Evolutionary conservation across 2,888 invertebrate genomes (phyloP), one percentile per base, ranked within the genome.

Genomic region (Lymantria monacha): DNA sequence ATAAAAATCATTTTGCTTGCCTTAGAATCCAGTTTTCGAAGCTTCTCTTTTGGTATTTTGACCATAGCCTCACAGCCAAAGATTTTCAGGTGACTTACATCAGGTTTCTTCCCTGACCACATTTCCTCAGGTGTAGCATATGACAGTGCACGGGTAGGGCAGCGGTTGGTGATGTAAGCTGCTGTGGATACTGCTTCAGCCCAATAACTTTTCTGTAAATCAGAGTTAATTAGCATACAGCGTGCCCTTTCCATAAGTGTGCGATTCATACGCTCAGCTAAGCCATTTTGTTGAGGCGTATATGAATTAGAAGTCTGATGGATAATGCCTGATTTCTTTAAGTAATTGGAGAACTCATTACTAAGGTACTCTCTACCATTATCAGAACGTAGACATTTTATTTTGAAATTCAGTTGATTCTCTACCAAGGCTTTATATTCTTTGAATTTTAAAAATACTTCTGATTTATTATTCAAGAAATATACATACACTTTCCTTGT

Each of bases 381-480:
- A 43, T 43, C 30, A 43, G 43, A 30, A 43, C 43, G 43, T 43
- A 43, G 30, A 43, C 43, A 43, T 43, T 43, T 43, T 43, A 46
- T 40, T 30, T 38, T 10, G 10, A 30, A 31, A 12, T 43, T 31
- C 7, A 43, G 30, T 31, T 43, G 30, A 30, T 31, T 43, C 13
- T 31, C 33, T 44, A 44, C 44, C 12, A 44, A 33, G 12, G 33
- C 13, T 44, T 44, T 33, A 14, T 30, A 44, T 33, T 53, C 53
- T 51, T 51, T 54, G 10, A 53, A 55, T 49, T 57, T 60, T 31
- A 38, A 42, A 0, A 55, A 44, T n/a, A 22, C 51, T 15, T 57
- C 49, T 30, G 45, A 14, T 37, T 48, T 48, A 5, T 46, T 45
- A 7, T 47, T 14, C 3, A 54, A 30, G 37, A 49, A 13, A 44